Base-by-base conservation (phyloP, 2,888 invertebrate species). In the Drosophila gaucha region DNA sequence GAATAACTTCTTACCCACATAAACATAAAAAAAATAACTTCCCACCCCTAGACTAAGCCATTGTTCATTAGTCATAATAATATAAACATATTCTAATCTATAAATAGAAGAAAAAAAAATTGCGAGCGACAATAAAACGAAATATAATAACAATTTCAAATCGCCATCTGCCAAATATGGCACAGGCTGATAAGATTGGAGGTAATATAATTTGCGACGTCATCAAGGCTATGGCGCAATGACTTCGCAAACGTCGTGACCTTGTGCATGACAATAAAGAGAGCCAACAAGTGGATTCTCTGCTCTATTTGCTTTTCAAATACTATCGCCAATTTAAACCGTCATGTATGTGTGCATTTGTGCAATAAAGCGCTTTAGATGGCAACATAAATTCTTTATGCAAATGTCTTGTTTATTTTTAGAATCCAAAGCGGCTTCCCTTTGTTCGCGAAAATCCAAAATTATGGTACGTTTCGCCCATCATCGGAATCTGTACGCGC, bases 251-350 rank as follows among this genome's bases (percentile, higher is more conserved):
- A n/a, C 58, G 20, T 30, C 33, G 43, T 80, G 87, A 87, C 87
- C 83, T 82, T 82, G 82, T 65, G 41, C 31, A 9, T 38, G 26
- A 18, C 36, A 16, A 47, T 9, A 54, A 47, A 44, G 57, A 55
- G 58, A 55, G 64, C 69, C 82, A 82, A 87, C 87, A 82, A 87
- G 86, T 82, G 83, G 83, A 59, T 36, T 16, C 36, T 43, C 24
- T 18, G 20, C 35, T 26, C 47, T 31, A n/a, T n/a, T n/a, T n/a
- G n/a, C 18, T 14, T 50, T 35, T 12, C 12, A 12, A 43, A 52
- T 46, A 39, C 41, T 9, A 18, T 51, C 38, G 47, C 50, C 31
- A 46, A 54, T 39, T 60, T 26, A 24, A 39, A 36, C 28, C 24
- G 4, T 33, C 14, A 33, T 31, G n/a, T 46, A 18, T 8, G 30